A percentile compares a stretch with the other conserved stretches of the same genome.
These are phyloP conservation scores for Zhengitettix transpicula DNA, from an alignment of 2,888 invertebrate genomes.

Conservation along the genomic window DNA sequence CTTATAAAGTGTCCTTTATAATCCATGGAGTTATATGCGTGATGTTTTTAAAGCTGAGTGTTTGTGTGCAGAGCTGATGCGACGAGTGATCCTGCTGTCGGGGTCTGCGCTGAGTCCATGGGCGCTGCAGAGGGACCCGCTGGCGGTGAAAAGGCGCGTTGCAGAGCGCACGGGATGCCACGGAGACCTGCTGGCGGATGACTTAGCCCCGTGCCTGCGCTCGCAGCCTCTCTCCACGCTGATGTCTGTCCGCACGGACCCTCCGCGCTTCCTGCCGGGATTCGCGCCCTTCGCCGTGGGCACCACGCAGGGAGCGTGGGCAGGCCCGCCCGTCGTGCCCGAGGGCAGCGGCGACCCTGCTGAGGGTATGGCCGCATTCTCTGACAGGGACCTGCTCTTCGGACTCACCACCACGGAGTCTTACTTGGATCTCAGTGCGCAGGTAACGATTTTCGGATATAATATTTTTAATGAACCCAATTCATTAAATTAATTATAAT, in stretches of 20 bases:
- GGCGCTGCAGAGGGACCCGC: conserved; percentile 75
- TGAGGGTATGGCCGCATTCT: conserved; percentile 66
- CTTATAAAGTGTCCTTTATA: no score
- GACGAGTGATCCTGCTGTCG: conserved; percentile 72
- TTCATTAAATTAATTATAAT: no score
- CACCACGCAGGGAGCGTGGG: conserved; percentile 22
- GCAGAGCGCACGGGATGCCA: conserved; percentile 73
- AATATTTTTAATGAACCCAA: no score
- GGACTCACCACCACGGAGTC: conserved; percentile 72
- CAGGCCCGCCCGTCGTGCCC: conserved; percentile 34
- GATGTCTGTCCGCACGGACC: conserved; percentile 55
- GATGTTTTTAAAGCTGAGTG: no score
- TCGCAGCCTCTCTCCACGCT: conserved; percentile 59
- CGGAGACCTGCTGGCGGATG: conserved; percentile 64
- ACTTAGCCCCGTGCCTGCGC: conserved; percentile 69
- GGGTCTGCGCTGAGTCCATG: conserved; percentile 83
- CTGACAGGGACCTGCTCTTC: conserved; percentile 66
- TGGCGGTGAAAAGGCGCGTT: conserved; percentile 61
- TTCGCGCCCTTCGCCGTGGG: conserved; percentile 67
- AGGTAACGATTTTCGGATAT: no score
- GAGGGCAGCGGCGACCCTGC: conserved; percentile 45
- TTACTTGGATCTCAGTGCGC: conserved; percentile 64
- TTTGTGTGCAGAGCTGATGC: conserved; percentile 52
- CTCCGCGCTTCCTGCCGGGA: conserved; percentile 69
- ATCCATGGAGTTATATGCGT: no score